Base-by-base conservation (phyloP, 2,888 invertebrate genomes). In the Epirrita christyi region DNA sequence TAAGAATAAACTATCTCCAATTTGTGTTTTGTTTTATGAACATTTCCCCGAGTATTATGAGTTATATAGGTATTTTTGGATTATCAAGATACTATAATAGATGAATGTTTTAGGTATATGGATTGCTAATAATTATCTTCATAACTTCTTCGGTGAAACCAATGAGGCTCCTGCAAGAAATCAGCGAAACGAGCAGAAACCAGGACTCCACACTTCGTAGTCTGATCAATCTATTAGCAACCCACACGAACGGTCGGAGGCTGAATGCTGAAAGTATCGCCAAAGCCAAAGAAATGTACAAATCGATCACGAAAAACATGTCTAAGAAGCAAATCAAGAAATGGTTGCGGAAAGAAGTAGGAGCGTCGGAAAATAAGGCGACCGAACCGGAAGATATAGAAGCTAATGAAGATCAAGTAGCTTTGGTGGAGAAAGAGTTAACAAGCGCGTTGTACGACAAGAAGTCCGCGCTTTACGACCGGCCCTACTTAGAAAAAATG, bases 401-500 rank as follows among this genome's bases (percentile, higher is more conserved):
- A n/a, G n/a, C n/a, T n/a, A 36, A 2, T 2, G 34, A 54, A 1
- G n/a, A 51, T 10, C 52, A 59, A 9, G 55, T 45, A 13, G 0
- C 5, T 5, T 4, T 61, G 4, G 29, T 53, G 0, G 88, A 88
- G 61, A 61, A 54, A 0, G 87, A 88, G 56, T 67, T 86, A 1
- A 59, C 74, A 11, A 46, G 59, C 6, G 63, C 76, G 0, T 37
- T 81, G 4, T 7, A 56, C 0, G 55, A 72, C 0, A 69, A 76
- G 2, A 48, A 69, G 0, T 81, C 88, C 0, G 81, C 80, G 0
- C 40, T 86, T 0, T 47, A 70, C 8, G 78, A 83, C 5, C 72
- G 61, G 6, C 83, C 87, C 0, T 77, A 69, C 34, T 64, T 90
- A 0, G 73, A 85, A 59, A 69, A 76, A 0, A 55, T 61, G 9